Base-by-base conservation (phyloP, 1,140 invertebrate genomes). In the Hormaphis cornu region DNA sequence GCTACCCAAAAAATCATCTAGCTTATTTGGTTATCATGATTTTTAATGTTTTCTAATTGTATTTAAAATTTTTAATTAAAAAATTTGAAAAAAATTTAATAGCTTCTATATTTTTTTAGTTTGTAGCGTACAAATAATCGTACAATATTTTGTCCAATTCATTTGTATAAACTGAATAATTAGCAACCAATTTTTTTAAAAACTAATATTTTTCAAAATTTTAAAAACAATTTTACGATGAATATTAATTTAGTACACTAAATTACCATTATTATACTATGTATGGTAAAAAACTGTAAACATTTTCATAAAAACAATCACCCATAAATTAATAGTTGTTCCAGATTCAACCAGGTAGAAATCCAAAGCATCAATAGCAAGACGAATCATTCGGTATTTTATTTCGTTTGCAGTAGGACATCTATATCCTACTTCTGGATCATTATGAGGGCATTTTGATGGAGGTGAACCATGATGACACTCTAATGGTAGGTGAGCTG, bases 321-420 rank as follows among this genome's bases (percentile, higher is more conserved):
- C 86, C 88, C 91, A 92, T 0, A 95, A 76, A 77, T 95, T 90
- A 24, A 95, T 80, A 0, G 90, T 90, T 9, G 90, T 91, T 18
- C 90, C 90, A 24, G 83, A 84, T 79, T 98, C 95, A 37, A 95
- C 88, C 5, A 98, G 77, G 79, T 92, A 93, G 6, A 98, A 80
- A 79, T 97, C 93, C 6, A 98, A 81, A 0, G 89, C 86, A 80
- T 99, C 96, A 24, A 99, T 82, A 1, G 92, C 89, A 1, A 97
- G 81, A 24, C 96, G 82, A 7, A 90, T 89, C 87, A 98, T 91
- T 75, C 88, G 85, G 76, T 99, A 99, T 76, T 98, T 98, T 33
- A 98, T 89, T 75, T 95, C 89, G 74, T 94, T 91, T 1, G 87
- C 83, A 44, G 87, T 87, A 8, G 91, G 92, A 78, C 92, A 95